Conservation (phyloP, 2,888 invertebrate species). For the Standfussiana lucernea region DNA sequence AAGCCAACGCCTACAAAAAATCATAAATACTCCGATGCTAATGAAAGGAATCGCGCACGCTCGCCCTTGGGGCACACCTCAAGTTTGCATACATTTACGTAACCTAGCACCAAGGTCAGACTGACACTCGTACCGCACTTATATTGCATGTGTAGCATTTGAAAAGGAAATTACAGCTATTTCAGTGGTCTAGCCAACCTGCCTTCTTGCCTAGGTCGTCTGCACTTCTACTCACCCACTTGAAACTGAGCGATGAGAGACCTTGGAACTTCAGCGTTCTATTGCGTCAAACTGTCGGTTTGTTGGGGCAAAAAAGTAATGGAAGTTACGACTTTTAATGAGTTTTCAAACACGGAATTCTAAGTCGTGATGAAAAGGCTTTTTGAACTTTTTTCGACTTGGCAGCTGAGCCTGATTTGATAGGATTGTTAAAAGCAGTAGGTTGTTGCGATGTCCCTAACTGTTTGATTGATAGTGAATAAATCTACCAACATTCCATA, state of each 20-base stretch:
- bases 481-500: background rate
- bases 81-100: conserved; percentile 82
- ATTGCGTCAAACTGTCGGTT: conserved; percentile 52
- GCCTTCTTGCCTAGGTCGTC: conserved; percentile 38
- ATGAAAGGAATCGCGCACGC: conserved; percentile 69
- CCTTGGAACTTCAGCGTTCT: conserved; percentile 59
- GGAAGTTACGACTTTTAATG: conserved; percentile 54
- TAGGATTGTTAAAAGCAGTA: background rate
- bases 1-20: conserved; percentile 52
- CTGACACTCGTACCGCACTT: conserved; percentile 81
- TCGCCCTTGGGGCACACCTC: conserved; percentile 79
- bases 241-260: conserved; percentile 53
- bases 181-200: conserved; percentile 71
- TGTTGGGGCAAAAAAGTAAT: conserved; percentile 50
- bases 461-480: background rate
- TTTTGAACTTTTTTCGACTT: conserved; percentile 16
- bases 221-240: conserved; percentile 38
- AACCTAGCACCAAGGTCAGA: conserved; percentile 79
- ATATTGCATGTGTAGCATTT: conserved; percentile 80
- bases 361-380: conserved; percentile 13
- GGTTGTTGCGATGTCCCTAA: background rate
- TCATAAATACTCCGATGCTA: conserved; percentile 53
- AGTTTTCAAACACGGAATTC: conserved; percentile 46
- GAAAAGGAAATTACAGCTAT: conserved; percentile 82
- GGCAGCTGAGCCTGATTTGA: background rate